Evolutionary conservation across 2,888 invertebrate species (phyloP).

Genomic region (Cephus sareptanus): DNA sequence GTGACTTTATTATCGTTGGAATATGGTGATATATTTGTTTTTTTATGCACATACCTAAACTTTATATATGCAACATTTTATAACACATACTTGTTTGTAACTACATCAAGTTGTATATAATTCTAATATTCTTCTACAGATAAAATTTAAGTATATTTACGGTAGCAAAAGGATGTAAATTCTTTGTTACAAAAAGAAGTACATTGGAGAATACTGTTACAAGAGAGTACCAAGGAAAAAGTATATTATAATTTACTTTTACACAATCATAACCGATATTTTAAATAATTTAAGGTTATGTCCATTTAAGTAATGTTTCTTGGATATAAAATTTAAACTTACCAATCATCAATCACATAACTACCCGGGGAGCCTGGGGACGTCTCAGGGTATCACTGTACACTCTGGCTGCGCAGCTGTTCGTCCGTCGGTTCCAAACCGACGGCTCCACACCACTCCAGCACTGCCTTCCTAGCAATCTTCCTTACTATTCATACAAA

Average conservation of each 20-base stretch:
- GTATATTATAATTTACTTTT: background rate
- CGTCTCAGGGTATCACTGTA: conserved; percentile 55
- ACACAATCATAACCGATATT: background rate
- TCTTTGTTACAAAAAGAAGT: background rate
- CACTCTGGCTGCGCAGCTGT: conserved; percentile 49
- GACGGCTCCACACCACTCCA: conserved; percentile 57
- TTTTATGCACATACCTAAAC: too few relatives aligned
- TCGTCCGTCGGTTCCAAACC: conserved; percentile 47
- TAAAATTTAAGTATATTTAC: background rate
- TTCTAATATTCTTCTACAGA: background rate
- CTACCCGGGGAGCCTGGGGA: conserved; percentile 62
- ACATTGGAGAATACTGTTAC: too few relatives aligned
- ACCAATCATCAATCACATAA: conserved; percentile 67
- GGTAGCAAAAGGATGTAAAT: background rate
- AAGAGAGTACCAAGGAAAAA: background rate
- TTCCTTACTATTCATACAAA: conserved; percentile 43
- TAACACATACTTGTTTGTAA: background rate
- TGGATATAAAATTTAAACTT: conserved; percentile 30
- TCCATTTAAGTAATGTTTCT: background rate
- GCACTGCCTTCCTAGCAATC: conserved; percentile 47
- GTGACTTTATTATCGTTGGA: too few relatives aligned
- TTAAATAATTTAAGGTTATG: background rate
- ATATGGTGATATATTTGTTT: too few relatives aligned
- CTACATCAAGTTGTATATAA: background rate
- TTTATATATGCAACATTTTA: too few relatives aligned